A percentile compares a stretch with the other conserved stretches of the same genome.
Evolutionary conservation across 2,888 invertebrate genomes (phyloP).

Genomic region (Dermolepida albohirtum): DNA sequence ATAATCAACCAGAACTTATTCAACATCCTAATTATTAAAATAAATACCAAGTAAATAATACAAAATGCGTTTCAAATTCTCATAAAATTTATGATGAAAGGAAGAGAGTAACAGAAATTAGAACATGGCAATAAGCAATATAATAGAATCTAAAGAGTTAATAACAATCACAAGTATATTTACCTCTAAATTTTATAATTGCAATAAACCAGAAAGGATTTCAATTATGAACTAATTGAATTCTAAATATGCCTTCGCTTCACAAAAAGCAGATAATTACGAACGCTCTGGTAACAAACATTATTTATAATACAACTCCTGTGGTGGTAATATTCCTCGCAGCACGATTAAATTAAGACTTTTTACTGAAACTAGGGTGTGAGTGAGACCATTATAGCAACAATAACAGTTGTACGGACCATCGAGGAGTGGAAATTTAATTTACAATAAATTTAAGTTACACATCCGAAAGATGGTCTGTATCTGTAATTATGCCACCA

Average conservation of each 20-base stretch:
- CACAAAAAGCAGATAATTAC: neutral
- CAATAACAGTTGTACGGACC: constrained; percentile 13
- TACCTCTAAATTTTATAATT: constrained; percentile 17
- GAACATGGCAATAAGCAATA: no score
- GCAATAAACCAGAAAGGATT: constrained; percentile 13
- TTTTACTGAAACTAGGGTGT: neutral
- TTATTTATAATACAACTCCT: constrained; percentile 25
- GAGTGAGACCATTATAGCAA: constrained; percentile 11
- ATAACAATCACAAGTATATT: constrained; percentile 1
- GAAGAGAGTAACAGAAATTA: no score
- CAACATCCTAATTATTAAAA: no score
- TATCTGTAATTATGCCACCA: constrained; percentile 23
- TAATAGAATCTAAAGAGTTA: neutral
- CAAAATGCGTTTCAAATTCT: no score
- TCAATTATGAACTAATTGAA: constrained; percentile 21
- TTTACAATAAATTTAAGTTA: constrained; percentile 35
- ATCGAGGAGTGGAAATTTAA: constrained; percentile 31
- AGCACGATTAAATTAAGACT: constrained; percentile 25
- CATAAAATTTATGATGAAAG: no score
- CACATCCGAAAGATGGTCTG: constrained; percentile 28
- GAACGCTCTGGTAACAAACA: constrained; percentile 6
- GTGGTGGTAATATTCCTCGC: constrained; percentile 10
- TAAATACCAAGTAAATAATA: no score
- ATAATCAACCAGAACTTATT: no score
- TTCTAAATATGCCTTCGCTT: neutral